phyloP scores from a whole-genome alignment of 2,888 invertebrate species.

The Graphium colonna region DNA sequence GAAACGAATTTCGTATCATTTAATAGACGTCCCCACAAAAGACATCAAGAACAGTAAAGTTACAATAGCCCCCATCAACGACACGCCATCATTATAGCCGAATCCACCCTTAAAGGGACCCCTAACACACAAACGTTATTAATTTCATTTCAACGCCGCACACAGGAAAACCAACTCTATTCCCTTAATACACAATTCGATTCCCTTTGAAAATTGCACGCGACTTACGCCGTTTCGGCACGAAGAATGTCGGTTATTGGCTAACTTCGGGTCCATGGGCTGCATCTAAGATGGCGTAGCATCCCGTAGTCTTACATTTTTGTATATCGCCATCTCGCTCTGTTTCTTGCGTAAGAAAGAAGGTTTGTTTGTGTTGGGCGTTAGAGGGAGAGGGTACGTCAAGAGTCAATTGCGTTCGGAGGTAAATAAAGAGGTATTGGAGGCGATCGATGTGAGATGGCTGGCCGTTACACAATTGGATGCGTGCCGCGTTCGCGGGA shows the following conservation, averaged over 20 bases:
- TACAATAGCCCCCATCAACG: constrained; percentile 40
- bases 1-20: not conserved
- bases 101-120: constrained; percentile 60
- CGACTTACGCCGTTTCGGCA: constrained; percentile 45
- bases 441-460: constrained; percentile 47
- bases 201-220: constrained; percentile 42
- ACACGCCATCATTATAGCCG: constrained; percentile 53
- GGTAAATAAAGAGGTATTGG: constrained; percentile 62
- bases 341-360: constrained; percentile 67
- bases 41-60: constrained; percentile 2
- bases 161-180: constrained; percentile 44
- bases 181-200: constrained; percentile 44
- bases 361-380: constrained; percentile 60
- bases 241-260: constrained; percentile 60
- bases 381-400: constrained; percentile 48
- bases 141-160: constrained; percentile 43
- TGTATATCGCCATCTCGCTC: constrained; percentile 46
- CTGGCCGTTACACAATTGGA: not conserved
- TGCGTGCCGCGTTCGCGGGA: not conserved
- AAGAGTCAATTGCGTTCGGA: constrained; percentile 61
- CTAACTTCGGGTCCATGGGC: constrained; percentile 74
- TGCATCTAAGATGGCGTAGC: constrained; percentile 77
- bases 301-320: constrained; percentile 44
- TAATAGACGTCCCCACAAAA: not conserved
- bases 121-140: constrained; percentile 53